These are phyloP conservation scores for Ursus arctos DNA, from an alignment of 2,113 vertebrate species.

Conservation along the genomic window DNA sequence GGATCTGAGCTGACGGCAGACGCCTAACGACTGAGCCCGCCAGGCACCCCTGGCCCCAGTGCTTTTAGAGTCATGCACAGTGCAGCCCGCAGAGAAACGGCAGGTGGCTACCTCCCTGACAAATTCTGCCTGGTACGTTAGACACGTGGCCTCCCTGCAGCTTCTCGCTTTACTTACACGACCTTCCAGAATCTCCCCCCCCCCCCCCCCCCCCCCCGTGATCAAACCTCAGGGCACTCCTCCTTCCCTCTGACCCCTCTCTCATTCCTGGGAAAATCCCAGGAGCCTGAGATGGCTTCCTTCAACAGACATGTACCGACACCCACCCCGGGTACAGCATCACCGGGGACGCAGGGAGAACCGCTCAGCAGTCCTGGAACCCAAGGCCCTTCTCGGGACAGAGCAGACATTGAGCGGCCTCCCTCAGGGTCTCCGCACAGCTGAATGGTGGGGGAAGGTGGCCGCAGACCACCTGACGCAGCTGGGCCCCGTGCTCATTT, in stretches of 20 bases:
- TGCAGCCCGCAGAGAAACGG: neutral
- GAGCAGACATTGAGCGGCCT: neutral
- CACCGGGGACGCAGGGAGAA: neutral
- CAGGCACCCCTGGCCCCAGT: too few relatives aligned
- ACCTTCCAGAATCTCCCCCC: neutral
- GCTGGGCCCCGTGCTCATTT: fast-evolving
- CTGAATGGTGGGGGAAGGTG: too few relatives aligned
- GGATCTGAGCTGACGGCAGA: too few relatives aligned
- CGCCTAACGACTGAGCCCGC: too few relatives aligned
- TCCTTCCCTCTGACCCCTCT: neutral
- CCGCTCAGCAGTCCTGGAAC: neutral
- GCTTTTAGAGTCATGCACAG: neutral
- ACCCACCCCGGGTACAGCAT: fast-evolving
- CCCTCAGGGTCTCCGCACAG: neutral
- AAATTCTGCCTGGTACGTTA: fast-evolving
- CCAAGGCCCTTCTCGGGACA: fast-evolving
- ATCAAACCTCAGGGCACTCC: neutral
- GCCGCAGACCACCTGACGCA: fast-evolving
- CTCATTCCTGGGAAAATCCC: neutral
- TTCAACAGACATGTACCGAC: too few relatives aligned
- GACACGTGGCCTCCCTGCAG: fast-evolving
- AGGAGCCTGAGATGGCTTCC: fast-evolving
- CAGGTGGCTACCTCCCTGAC: fast-evolving
- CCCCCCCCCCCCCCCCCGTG: neutral
- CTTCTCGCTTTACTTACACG: neutral